Percentiles rank a stretch among this genome's conserved stretches.
Conservation (phyloP, 2,888 invertebrate species). For the Leucania comma region DNA sequence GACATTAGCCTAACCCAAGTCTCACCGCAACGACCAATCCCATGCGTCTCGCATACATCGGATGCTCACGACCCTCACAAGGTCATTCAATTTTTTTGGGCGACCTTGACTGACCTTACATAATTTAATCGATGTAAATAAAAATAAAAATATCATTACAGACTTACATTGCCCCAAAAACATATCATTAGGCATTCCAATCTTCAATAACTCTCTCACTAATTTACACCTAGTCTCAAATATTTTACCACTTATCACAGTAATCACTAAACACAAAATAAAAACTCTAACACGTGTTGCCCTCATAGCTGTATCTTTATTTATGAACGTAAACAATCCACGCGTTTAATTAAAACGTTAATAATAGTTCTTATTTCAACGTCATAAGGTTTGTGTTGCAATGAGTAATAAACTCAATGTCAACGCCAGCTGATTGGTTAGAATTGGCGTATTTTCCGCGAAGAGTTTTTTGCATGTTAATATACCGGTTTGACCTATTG, state of each 20-base stretch:
- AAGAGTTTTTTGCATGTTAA: conserved; percentile 44
- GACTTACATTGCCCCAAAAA: conserved; percentile 85
- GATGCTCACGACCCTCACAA: too few relatives aligned
- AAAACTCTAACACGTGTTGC: conserved; percentile 71
- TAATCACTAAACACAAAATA: conserved; percentile 57
- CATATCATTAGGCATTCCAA: conserved; percentile 77
- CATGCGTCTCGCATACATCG: too few relatives aligned
- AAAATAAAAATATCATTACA: background rate
- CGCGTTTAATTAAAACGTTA: conserved; percentile 13
- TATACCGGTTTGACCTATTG: conserved; percentile 44
- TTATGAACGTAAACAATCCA: conserved; percentile 55
- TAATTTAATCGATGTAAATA: too few relatives aligned
- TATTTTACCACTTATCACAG: conserved; percentile 67
- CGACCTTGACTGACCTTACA: too few relatives aligned
- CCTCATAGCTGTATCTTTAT: conserved; percentile 72
- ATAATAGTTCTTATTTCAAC: conserved; percentile 10
- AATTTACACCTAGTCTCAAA: conserved; percentile 83
- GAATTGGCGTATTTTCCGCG: conserved; percentile 42
- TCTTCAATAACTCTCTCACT: conserved; percentile 78
- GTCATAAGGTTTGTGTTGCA: conserved; percentile 14
- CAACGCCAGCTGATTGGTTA: conserved; percentile 72
- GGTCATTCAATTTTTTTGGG: too few relatives aligned
- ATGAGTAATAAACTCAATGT: conserved; percentile 67
- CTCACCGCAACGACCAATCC: too few relatives aligned
- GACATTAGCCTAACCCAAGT: too few relatives aligned